Evolutionary conservation across 2,797 vertebrate species (phyloP), one percentile per base, ranked within the genome.

Genomic region (Gobionotothen gibberifrons): DNA sequence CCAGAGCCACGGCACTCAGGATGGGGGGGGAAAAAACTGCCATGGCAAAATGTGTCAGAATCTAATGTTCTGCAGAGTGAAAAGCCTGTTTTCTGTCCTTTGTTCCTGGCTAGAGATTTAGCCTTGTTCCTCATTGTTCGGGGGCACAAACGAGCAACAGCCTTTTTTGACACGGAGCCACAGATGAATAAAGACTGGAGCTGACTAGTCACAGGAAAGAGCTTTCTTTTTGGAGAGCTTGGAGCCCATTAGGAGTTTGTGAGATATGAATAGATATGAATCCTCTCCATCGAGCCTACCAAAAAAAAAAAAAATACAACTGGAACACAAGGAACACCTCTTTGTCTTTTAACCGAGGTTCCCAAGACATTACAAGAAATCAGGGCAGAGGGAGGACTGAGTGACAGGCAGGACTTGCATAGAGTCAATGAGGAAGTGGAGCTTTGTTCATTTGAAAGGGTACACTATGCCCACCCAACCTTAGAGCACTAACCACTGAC

Each of bases 131-230:
- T 95, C 96, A 97, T 98, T 98, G 97, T 97, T 94, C 94, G 82
- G 94, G 94, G 86, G 81, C 95, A 97, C 97, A 96, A 98, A 98
- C 97, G 97, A 97, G 96, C 95, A 97, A 97, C 97, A 98, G 98
- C 98, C 97, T 98, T 98, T 97, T 98, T 97, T 97, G 97, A 98
- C 97, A 97, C 96, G 94, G 97, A 97, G 96, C 97, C 96, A 96
- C 96, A 95, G 97, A 96, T 96, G 97, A 97, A 99, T 96, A 97
- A 97, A 97, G 96, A 96, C 97, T 94, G 94, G 93, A 95, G 96
- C 97, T 98, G 97, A 97, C 97, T 96, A 98, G 97, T 97, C 97
- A 96, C 94, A 93, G 92, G 93, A 96, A 95, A 93, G 95, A 93
- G 94, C 95, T 96, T 96, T 92, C 96, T 96, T 95, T 96, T 80